Evolutionary conservation across 2,888 invertebrate species (phyloP).

Genomic region (Baccha elongata): DNA sequence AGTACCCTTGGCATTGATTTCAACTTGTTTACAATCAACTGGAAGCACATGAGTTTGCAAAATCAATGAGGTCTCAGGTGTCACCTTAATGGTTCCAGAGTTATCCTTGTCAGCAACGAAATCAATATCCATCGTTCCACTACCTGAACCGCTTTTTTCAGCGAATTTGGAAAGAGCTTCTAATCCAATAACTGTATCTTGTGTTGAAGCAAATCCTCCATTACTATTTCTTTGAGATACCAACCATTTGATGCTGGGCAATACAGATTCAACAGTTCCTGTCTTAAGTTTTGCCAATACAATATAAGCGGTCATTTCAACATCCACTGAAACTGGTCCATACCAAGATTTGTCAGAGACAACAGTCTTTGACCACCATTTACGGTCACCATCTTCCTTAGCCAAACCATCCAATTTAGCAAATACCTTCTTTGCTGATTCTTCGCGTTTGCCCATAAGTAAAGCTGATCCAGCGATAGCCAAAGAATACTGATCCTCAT

Average conservation of each 20-base stretch:
- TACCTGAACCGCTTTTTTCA: conserved; percentile 83
- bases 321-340: conserved; percentile 86
- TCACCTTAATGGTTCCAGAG: conserved; percentile 83
- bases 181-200: conserved; percentile 90
- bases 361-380: conserved; percentile 90
- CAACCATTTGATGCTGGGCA: conserved; percentile 88
- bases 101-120: conserved; percentile 75
- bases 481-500: conserved; percentile 88
- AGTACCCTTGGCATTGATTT: conserved; percentile 89
- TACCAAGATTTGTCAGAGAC: conserved; percentile 82
- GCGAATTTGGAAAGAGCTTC: conserved; percentile 88
- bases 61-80: conserved; percentile 90
- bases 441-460: conserved; percentile 88
- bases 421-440: conserved; percentile 86
- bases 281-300: conserved; percentile 86
- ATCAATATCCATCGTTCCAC: conserved; percentile 77
- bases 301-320: conserved; percentile 95
- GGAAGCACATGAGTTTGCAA: conserved; percentile 88
- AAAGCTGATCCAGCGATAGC: conserved; percentile 90
- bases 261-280: conserved; percentile 74
- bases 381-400: conserved; percentile 84
- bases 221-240: conserved; percentile 86
- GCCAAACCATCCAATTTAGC: conserved; percentile 83
- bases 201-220: conserved; percentile 90
- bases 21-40: conserved; percentile 84